These are phyloP conservation scores for Eurytoma adleriae DNA, from an alignment of 2,888 invertebrate genomes.

Conservation along the genomic window DNA sequence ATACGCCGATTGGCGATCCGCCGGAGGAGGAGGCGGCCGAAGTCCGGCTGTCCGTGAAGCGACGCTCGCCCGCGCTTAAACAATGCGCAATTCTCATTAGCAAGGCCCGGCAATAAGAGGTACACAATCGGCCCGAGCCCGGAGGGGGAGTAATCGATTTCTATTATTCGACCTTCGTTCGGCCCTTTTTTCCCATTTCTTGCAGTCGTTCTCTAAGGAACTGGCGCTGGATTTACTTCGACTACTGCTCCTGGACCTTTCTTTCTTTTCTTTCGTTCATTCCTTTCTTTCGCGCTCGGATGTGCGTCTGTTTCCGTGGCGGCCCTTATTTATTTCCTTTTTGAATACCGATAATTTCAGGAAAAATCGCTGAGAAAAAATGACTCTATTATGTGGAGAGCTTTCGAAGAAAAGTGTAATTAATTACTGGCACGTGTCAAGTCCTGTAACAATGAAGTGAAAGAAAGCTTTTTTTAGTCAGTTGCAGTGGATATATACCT, in stretches of 20 bases:
- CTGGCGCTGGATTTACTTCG: too few species aligned
- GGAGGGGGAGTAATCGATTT: conserved; percentile 40
- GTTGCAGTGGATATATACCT: too few species aligned
- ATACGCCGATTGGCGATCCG: not conserved
- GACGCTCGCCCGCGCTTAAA: not conserved
- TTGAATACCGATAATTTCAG: conserved; percentile 24
- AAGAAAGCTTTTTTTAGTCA: too few species aligned
- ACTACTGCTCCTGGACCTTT: not conserved
- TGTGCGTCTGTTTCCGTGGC: conserved; percentile 2
- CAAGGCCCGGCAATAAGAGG: conserved; percentile 15
- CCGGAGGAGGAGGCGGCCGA: not conserved
- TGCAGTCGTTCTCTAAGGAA: not conserved
- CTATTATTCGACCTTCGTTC: conserved; percentile 39
- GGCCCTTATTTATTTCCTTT: conserved; percentile 5
- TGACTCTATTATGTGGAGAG: too few species aligned
- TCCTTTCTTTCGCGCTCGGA: not conserved
- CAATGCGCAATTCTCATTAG: conserved; percentile 35
- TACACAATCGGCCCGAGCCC: not conserved
- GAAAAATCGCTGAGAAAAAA: too few species aligned
- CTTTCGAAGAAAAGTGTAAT: too few species aligned
- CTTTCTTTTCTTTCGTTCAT: conserved; percentile 11
- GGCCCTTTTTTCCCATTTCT: conserved; percentile 15
- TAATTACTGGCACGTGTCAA: not conserved
- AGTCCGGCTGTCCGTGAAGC: conserved; percentile 18
- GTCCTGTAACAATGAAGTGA: not conserved